Percentiles rank a stretch among this genome's conserved stretches.
These are phyloP conservation scores for Phalacrocorax carbo DNA, from an alignment of 2,113 vertebrate species.

Conservation along the genomic window DNA sequence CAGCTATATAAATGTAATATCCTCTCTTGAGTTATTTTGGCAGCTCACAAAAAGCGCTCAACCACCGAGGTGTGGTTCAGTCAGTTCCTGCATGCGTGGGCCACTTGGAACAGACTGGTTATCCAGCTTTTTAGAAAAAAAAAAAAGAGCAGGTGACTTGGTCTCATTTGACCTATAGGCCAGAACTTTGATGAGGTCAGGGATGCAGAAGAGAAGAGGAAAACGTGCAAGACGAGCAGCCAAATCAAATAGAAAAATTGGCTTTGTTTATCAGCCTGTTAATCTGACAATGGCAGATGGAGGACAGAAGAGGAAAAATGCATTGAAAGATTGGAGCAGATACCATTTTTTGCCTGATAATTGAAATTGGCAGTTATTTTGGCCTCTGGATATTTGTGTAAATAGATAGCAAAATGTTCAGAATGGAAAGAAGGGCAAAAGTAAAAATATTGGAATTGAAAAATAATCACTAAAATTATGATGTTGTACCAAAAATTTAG, in stretches of 20 bases:
- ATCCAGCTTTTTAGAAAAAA: background rate
- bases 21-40: background rate
- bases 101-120: background rate
- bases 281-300: background rate
- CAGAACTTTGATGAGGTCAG: background rate
- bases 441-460: background rate
- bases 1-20: background rate
- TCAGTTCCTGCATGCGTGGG: background rate
- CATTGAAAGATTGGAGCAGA: background rate
- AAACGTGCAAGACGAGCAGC: fast-evolving
- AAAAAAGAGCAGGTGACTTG: background rate
- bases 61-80: background rate
- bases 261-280: conserved; percentile 11
- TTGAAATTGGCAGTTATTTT: background rate
- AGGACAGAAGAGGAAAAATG: background rate
- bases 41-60: background rate
- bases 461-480: background rate
- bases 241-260: background rate
- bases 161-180: background rate
- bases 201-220: background rate
- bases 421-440: background rate
- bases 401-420: background rate
- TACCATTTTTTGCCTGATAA: background rate
- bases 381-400: background rate
- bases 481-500: background rate